Evolutionary conservation across 35 echinoderm and acorn worm genomes (phyloP), one percentile per base, ranked within the genome.

Genomic region (Ophiothrix spiculata): DNA sequence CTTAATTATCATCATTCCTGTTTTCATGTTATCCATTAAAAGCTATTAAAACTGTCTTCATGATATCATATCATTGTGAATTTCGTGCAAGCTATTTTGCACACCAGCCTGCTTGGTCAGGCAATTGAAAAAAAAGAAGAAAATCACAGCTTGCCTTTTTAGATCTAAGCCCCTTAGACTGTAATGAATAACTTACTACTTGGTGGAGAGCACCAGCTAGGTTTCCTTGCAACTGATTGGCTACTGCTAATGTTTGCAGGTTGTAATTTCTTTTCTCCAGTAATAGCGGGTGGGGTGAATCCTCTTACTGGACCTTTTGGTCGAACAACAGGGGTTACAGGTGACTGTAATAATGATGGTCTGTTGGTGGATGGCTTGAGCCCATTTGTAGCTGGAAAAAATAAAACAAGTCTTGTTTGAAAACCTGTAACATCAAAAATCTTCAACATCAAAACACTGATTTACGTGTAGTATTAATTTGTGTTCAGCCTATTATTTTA

Each of bases 181-280:
- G n/a, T n/a, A n/a, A n/a, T n/a, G n/a, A n/a, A n/a, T n/a, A n/a
- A n/a, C n/a, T n/a, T n/a, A n/a, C n/a, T 45, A 82, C 80, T 84
- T 4, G 46, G 35, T 35, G 81, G 81, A 21, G 81, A 84, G 33
- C 46, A 84, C 81, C 81, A 84, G n/a, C 38, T 56, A 4, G 81
- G 25, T 63, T 63, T 56, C 63, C 54, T 84, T 15, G 36, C n/a
- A 19, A 34, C 45, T 60, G 45, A 37, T 56, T 83, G 81, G 81
- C 34, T 83, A 69, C 60, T 69, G 25, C 60, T 69, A n/a, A 69
- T 69, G 2, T 25, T n/a, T 56, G 81, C 19, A 35, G 28, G 81
- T 29, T 80, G 78, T 80, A 38, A 41, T 31, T 82, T 84, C 42
- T 84, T 84, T 14, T 19, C 81, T 84, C 54, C 54, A 34, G 31